Base-by-base conservation (phyloP, 2,113 vertebrate species). In the Erythrocebus patas region DNA sequence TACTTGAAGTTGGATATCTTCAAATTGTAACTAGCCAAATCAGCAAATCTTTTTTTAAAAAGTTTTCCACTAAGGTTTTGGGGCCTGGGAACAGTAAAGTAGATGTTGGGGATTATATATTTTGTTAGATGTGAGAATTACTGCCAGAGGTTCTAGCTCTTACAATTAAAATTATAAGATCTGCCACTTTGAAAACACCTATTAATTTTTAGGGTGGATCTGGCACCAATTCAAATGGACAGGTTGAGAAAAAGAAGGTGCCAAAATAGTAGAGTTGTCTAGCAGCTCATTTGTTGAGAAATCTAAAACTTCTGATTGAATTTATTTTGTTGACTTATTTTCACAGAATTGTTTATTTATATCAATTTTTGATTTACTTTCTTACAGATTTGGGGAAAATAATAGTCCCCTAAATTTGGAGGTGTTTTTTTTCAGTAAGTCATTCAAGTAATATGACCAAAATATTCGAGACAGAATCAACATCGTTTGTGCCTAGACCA, bases 101-200 rank as follows among this genome's bases (percentile, higher is more conserved):
- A 38, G 73, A 89, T 86, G 66, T 30, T 96, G 9, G 43, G 40
- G 35, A 92, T 96, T 95, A 92, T 25, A 92, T 86, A 95, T 68
- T 92, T 97, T 52, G 92, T 84, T 89, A 96, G 88, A 92, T 92
- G 90, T 97, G 79, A 96, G 90, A 97, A 79, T 84, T 78, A 87
- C 73, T 81, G 16, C n/a, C 72, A 93, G 72, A 95, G 32, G 25
- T 94, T 93, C 81, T 88, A 93, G 95, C 95, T 92, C 45, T 82
- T 88, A 91, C 78, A 97, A 96, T 97, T 95, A 97, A 86, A 92
- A 80, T 96, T 35, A 97, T 96, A 96, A 95, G 64, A 97, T 98
- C 87, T 92, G n/a, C 32, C 48, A 73, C 82, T 93, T 92, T 93
- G 76, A 93, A 91, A 93, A 80, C 80, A 96, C 87, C 92, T 95